A percentile compares a stretch with the other conserved stretches of the same genome.
Evolutionary conservation across 2,888 invertebrate genomes (phyloP).

Genomic region (Aradus depressus): DNA sequence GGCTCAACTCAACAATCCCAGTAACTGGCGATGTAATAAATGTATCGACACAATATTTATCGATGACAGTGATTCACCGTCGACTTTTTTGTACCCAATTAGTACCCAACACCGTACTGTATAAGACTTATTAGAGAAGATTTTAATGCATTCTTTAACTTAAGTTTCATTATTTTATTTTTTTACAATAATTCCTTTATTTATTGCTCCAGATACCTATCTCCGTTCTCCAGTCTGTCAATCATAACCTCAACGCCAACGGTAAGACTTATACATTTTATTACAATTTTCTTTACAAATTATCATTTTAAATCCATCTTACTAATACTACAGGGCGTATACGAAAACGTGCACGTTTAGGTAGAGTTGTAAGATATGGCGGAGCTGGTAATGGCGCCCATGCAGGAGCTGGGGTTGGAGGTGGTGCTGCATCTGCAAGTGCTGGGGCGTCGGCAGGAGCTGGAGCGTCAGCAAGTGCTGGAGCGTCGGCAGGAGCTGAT

Average conservation of each 20-base stretch:
- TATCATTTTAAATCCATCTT: neutral
- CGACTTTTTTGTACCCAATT: too few species aligned
- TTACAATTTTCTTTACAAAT: neutral
- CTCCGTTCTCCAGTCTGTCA: constrained; percentile 31
- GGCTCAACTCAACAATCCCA: too few species aligned
- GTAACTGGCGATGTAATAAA: too few species aligned
- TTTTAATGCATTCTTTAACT: neutral
- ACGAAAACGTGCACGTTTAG: neutral
- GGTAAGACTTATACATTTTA: constrained; percentile 11
- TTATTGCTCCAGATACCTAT: constrained; percentile 30
- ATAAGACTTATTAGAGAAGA: neutral
- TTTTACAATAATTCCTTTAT: constrained; percentile 1
- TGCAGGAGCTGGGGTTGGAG: constrained; percentile 10
- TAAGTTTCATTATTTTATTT: neutral
- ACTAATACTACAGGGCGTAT: neutral
- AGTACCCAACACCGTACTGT: too few species aligned
- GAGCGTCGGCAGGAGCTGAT: constrained; percentile 9
- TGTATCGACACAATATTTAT: too few species aligned
- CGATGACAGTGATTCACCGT: too few species aligned
- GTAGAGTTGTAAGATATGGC: constrained; percentile 7
- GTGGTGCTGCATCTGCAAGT: neutral
- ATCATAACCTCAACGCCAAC: constrained; percentile 29
- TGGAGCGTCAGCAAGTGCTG: constrained; percentile 9
- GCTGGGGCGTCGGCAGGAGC: constrained; percentile 9
- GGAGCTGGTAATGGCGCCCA: constrained; percentile 8